A percentile compares a stretch with the other conserved stretches of the same genome.
Conservation (phyloP, 2,888 invertebrate genomes). For the Acholoe squamosa region DNA sequence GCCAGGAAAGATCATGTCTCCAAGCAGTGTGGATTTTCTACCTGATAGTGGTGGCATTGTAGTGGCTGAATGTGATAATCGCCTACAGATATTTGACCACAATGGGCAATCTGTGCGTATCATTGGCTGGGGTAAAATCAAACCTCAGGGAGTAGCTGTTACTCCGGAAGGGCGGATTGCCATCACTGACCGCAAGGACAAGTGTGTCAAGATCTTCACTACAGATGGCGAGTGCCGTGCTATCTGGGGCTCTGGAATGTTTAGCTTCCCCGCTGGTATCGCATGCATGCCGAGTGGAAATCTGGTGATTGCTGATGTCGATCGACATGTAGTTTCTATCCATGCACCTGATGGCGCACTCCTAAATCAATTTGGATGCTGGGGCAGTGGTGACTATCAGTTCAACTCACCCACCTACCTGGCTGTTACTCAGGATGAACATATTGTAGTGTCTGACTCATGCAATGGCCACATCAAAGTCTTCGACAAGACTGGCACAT, state of each 20-base stretch:
- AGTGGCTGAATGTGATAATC: constrained; percentile 70
- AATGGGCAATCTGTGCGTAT: constrained; percentile 67
- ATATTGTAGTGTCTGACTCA: constrained; percentile 69
- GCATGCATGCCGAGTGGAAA: constrained; percentile 67
- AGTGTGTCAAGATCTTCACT: constrained; percentile 68
- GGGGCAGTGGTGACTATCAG: constrained; percentile 69
- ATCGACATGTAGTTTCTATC: constrained; percentile 67
- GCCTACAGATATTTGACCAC: constrained; percentile 70
- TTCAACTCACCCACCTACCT: constrained; percentile 69
- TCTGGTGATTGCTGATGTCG: constrained; percentile 69
- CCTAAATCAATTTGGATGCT: constrained; percentile 66
- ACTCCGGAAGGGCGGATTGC: constrained; percentile 66
- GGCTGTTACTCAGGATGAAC: constrained; percentile 68
- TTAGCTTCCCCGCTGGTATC: constrained; percentile 68
- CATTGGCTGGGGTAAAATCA: constrained; percentile 71
- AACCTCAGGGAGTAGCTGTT: constrained; percentile 67
- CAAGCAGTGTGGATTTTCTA: constrained; percentile 68
- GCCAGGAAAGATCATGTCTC: constrained; percentile 69
- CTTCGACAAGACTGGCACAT: constrained; percentile 68
- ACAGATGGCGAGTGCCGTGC: constrained; percentile 63
- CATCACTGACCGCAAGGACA: constrained; percentile 70
- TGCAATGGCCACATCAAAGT: constrained; percentile 67
- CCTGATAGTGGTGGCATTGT: constrained; percentile 67
- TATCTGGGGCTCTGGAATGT: constrained; percentile 67
- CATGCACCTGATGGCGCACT: constrained; percentile 67